Base-by-base conservation (phyloP, 2,797 vertebrate genomes). In the Crocodylus rhombifer region DNA sequence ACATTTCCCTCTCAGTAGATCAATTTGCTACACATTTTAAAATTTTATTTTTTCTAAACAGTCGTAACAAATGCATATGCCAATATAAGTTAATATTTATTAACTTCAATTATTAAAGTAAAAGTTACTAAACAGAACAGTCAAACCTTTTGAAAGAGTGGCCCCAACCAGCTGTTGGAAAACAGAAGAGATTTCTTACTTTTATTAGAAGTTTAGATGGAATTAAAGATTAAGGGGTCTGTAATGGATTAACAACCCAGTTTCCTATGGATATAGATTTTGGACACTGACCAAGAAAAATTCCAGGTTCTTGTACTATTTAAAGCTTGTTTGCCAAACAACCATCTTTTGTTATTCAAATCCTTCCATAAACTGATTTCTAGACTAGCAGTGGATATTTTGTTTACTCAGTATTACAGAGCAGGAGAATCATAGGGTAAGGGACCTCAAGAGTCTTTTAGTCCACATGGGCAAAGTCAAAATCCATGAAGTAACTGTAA, bases 281-380 rank as follows among this genome's bases (percentile, higher is more conserved):
- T 97, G 95, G 95, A 97, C 80, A 28, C 77, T 65, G 86, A 95
- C 94, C 95, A 96, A 97, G 88, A 96, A 33, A 97, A 97, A 97
- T 93, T 94, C 94, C 94, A 95, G 87, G 93, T 96, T 84, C 96
- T 95, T 93, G 89, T 94, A 92, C 92, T 94, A 87, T 92, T 94
- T 86, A 82, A 95, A 96, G 82, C n/a, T 73, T 95, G 91, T 90
- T 91, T 93, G 87, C 86, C 89, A 30, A 80, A 81, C 87, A 92
- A 97, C 94, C 83, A 81, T 79, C 73, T 96, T 94, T 87, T 67
- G 42, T 91, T 57, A 36, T 81, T 94, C 94, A 95, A 69, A 64
- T 88, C 61, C 57, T 92, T 93, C 75, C 67, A 91, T 76, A 93
- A 94, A 85, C 63, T 90, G 64, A 25, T 51, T 58, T 76, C 67